Evolutionary conservation across 2,888 invertebrate genomes (phyloP).

Genomic region (Drosophila affinis): DNA sequence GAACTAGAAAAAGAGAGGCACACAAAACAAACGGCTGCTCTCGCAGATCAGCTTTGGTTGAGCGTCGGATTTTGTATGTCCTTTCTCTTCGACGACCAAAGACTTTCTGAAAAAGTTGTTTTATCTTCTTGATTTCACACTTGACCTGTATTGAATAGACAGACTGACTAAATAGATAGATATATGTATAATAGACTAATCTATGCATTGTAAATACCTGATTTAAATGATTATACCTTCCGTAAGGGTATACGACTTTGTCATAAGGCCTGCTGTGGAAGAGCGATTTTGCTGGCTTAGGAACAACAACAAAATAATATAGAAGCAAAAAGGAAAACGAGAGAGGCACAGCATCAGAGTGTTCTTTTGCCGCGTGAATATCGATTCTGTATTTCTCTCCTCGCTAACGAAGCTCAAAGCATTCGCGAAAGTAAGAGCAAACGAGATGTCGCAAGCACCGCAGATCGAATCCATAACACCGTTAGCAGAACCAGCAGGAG

Average conservation of each 20-base stretch:
- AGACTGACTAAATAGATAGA: background rate
- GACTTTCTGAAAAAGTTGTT: background rate
- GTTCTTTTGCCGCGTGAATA: background rate
- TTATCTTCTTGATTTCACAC: background rate
- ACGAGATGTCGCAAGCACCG: constrained; percentile 11
- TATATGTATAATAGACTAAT: background rate
- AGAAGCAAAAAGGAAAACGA: background rate
- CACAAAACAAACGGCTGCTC: background rate
- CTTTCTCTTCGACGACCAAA: background rate
- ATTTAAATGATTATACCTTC: too few relatives aligned
- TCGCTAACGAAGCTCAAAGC: background rate
- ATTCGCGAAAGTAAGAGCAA: background rate
- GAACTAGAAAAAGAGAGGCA: background rate
- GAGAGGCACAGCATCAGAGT: background rate
- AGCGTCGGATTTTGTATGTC: background rate
- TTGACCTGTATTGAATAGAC: background rate
- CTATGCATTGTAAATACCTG: background rate
- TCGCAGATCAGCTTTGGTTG: background rate
- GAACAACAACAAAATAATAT: background rate
- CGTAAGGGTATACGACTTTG: background rate
- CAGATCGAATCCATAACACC: constrained; percentile 2
- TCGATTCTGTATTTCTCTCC: too few relatives aligned
- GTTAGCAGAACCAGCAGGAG: constrained; percentile 12
- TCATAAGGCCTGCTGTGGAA: background rate
- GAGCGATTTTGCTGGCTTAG: background rate